Conservation (phyloP, 1,140 invertebrate genomes). For the Calosoma granatense region DNA sequence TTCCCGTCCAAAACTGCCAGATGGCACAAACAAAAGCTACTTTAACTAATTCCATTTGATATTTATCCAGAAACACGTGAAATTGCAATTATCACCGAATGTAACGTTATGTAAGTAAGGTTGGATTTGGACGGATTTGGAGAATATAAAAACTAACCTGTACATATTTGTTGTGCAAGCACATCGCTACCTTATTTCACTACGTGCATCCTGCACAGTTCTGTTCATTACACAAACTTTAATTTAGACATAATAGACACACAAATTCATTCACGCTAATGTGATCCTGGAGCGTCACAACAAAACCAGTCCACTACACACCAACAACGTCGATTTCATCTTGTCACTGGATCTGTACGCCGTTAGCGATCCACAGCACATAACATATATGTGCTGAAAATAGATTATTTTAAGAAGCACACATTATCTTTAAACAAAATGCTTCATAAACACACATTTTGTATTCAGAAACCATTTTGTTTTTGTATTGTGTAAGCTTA, state of each 20-base stretch:
- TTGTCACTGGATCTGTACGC: neutral
- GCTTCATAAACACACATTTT: constrained; percentile 30
- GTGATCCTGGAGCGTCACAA: constrained; percentile 14
- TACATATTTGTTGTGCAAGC: neutral
- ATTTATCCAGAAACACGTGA: too few species aligned
- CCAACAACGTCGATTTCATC: neutral
- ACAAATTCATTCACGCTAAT: constrained; percentile 15
- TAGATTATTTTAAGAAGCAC: constrained; percentile 10
- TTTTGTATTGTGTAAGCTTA: constrained; percentile 20
- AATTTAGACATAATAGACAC: neutral
- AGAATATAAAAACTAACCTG: constrained; percentile 4
- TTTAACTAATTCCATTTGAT: too few species aligned
- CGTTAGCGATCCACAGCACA: constrained; percentile 7
- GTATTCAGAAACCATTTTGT: constrained; percentile 32
- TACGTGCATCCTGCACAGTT: neutral
- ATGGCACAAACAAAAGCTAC: too few species aligned
- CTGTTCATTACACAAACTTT: neutral
- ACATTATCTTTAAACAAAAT: constrained; percentile 25
- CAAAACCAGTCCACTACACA: constrained; percentile 1
- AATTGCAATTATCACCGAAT: too few species aligned
- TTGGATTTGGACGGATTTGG: neutral
- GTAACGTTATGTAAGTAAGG: constrained; percentile 4
- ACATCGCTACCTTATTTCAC: neutral
- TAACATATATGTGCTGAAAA: constrained; percentile 5
- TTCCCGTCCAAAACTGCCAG: too few species aligned